Evolutionary conservation across 1,140 invertebrate genomes (phyloP).

Genomic region (Epicauta chinensis): DNA sequence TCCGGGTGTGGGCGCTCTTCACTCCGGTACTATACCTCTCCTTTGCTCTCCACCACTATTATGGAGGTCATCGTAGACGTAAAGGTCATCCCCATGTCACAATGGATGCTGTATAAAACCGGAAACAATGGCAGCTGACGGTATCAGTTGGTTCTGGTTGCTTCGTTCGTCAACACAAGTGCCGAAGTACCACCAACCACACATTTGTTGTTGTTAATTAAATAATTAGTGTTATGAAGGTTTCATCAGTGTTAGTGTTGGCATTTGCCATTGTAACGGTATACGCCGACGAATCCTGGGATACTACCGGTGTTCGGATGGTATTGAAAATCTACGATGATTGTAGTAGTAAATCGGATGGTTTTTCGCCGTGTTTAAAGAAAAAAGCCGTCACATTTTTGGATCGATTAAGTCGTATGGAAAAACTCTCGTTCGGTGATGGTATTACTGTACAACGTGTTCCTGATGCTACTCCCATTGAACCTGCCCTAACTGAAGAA

Average conservation of each 20-base stretch:
- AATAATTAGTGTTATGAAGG: constrained; percentile 29
- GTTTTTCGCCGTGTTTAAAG: constrained; percentile 66
- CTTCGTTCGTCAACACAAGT: constrained; percentile 8
- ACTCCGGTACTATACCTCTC: constrained; percentile 14
- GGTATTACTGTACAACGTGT: constrained; percentile 58
- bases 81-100: constrained; percentile 34
- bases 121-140: constrained; percentile 6
- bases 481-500: constrained; percentile 48
- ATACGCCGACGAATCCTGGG: constrained; percentile 29
- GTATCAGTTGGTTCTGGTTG: constrained; percentile 18
- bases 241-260: constrained; percentile 34
- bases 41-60: neutral
- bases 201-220: constrained; percentile 11
- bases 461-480: constrained; percentile 37
- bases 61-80: constrained; percentile 22
- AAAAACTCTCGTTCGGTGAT: constrained; percentile 58
- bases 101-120: constrained; percentile 31
- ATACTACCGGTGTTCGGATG: constrained; percentile 48
- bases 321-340: constrained; percentile 57
- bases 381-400: constrained; percentile 72
- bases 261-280: constrained; percentile 22
- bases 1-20: constrained; percentile 21
- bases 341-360: constrained; percentile 50
- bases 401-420: constrained; percentile 61
- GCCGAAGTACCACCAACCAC: no score